Evolutionary conservation across 2,888 invertebrate genomes (phyloP).

Genomic region (Artemia sinica): DNA sequence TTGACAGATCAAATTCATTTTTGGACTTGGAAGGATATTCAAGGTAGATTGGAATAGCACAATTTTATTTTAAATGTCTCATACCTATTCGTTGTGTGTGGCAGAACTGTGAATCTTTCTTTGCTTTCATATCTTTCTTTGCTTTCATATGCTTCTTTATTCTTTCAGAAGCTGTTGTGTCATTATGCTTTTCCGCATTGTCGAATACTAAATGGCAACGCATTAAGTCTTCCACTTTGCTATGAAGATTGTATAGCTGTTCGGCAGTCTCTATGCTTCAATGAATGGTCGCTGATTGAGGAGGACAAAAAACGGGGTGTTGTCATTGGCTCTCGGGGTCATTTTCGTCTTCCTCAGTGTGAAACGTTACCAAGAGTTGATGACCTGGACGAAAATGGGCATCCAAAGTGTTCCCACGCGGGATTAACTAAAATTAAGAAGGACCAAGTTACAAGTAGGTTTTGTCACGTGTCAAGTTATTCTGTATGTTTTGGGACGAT

Average conservation of each 20-base stretch:
- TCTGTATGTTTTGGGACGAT: neutral
- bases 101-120: too few relatives aligned
- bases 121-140: too few relatives aligned
- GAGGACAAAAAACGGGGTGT: slow-evolving; percentile 64
- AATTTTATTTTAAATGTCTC: too few relatives aligned
- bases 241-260: slow-evolving; percentile 87
- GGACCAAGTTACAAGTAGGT: slow-evolving; percentile 60
- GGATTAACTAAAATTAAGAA: slow-evolving; percentile 63
- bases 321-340: slow-evolving; percentile 59
- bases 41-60: too few relatives aligned
- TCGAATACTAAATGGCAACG: slow-evolving; percentile 41
- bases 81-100: too few relatives aligned
- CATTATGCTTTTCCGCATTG: slow-evolving; percentile 82
- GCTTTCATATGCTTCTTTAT: slow-evolving; percentile 17
- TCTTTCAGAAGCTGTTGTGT: slow-evolving; percentile 56
- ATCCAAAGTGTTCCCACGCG: slow-evolving; percentile 59
- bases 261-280: slow-evolving; percentile 73
- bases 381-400: slow-evolving; percentile 33
- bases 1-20: too few relatives aligned
- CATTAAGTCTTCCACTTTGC: slow-evolving; percentile 59
- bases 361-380: slow-evolving; percentile 52
- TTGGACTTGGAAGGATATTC: too few relatives aligned
- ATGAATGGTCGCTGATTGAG: slow-evolving; percentile 78
- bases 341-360: slow-evolving; percentile 74
- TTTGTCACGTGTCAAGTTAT: neutral